Percentiles rank a stretch among this genome's conserved stretches.
Evolutionary conservation across 2,797 vertebrate genomes (phyloP).

Genomic region (Melanotaenia maccullochi): DNA sequence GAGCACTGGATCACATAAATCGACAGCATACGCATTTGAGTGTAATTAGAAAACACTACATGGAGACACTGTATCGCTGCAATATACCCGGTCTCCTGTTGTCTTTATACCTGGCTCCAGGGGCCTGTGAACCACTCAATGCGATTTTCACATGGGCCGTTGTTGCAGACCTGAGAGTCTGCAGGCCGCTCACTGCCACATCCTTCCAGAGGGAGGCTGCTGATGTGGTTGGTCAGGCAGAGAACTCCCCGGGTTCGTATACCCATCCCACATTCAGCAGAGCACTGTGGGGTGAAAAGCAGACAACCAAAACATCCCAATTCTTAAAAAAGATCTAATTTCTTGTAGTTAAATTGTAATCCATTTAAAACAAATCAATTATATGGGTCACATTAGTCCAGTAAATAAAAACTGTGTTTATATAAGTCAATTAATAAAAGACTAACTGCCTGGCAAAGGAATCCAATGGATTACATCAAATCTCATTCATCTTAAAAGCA

Average conservation of each 20-base stretch:
- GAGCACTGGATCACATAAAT: slow-evolving; percentile 86
- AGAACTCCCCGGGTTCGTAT: slow-evolving; percentile 87
- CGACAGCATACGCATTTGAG: neutral
- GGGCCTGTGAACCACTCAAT: slow-evolving; percentile 94
- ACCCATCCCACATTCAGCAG: slow-evolving; percentile 86
- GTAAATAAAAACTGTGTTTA: too few relatives aligned
- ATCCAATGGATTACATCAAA: too few relatives aligned
- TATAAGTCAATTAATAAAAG: too few relatives aligned
- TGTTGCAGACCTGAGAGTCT: slow-evolving; percentile 87
- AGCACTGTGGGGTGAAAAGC: slow-evolving; percentile 68
- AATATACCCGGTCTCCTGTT: slow-evolving; percentile 2
- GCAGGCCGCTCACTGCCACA: slow-evolving; percentile 89
- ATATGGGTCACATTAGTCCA: too few relatives aligned
- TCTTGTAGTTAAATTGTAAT: too few relatives aligned
- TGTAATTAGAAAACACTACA: slow-evolving; percentile 20
- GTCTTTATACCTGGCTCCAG: slow-evolving; percentile 91
- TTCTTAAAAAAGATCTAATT: neutral
- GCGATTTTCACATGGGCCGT: slow-evolving; percentile 88
- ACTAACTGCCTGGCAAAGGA: too few relatives aligned
- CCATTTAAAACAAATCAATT: too few relatives aligned
- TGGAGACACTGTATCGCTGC: neutral
- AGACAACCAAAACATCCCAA: neutral
- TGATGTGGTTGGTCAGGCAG: slow-evolving; percentile 91
- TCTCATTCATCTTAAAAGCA: too few relatives aligned
- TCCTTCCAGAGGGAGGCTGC: slow-evolving; percentile 91